Conservation (phyloP, 1,140 invertebrate species). For the Heliconius hewitsoni region DNA sequence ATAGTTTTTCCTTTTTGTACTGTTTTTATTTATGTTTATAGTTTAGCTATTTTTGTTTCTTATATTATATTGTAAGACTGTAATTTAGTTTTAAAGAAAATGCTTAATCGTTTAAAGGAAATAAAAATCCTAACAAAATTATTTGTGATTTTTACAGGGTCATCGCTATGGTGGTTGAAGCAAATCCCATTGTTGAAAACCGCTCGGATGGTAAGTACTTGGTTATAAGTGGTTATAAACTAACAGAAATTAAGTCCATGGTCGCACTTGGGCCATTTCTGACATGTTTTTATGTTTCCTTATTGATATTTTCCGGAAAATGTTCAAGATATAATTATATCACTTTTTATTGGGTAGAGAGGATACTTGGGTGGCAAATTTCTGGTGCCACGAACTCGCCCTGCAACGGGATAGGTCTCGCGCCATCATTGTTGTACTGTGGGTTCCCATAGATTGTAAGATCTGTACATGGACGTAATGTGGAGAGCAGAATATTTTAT, state of each 20-base stretch:
- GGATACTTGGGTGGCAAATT: too few species aligned
- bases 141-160: constrained; percentile 53
- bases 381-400: too few species aligned
- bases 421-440: too few species aligned
- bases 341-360: too few species aligned
- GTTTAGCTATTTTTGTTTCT: background rate
- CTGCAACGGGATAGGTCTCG: too few species aligned
- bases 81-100: too few species aligned
- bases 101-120: background rate
- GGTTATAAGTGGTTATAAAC: background rate
- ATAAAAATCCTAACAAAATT: background rate
- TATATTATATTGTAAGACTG: background rate
- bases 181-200: constrained; percentile 63
- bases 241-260: background rate
- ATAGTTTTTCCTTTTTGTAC: background rate
- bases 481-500: background rate
- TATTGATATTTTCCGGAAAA: background rate
- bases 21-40: background rate
- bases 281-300: background rate
- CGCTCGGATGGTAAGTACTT: constrained; percentile 58
- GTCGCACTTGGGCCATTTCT: too few species aligned
- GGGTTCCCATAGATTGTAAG: too few species aligned
- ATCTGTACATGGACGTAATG: too few species aligned
- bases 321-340: background rate
- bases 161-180: constrained; percentile 69